Base-by-base conservation (phyloP, 2,888 invertebrate genomes). In the Metacarcinus magister region DNA sequence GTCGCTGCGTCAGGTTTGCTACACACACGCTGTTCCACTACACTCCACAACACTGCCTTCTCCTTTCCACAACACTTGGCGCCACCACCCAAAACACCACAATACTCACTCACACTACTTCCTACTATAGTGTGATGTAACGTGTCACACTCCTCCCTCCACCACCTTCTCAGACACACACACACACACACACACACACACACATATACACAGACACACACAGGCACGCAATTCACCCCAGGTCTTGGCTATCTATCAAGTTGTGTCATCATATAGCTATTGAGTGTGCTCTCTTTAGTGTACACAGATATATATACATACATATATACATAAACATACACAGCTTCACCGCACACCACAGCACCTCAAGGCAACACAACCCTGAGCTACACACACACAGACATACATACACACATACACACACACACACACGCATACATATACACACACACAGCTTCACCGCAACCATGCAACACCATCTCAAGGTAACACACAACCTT, bases 381-480 rank as follows among this genome's bases (percentile, higher is more conserved):
- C 32, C 82, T 32, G 32, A 82, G 82, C 82, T 0, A 82, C 32
- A 82, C 32, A 32, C 32, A 82, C 82, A 28, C 75, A 75, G 4
- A 75, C 75, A 75, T 13, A 75, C n/a, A 75, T 3, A 48, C 3
- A 48, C 48, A 48, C 48, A 48, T 0, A 82, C 82, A 82, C 32
- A 32, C 4, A 32, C 32, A 82, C 82, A 82, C 82, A 32, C 28
- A 82, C 75, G 28, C 75, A 75, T 28, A 28, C 28, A 75, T 28
- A 60, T 16, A 67, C 67, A 67, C 67, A 67, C 67, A 67, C 67
- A 67, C 67, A 67, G 2, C 90, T 90, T 44, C 32, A 90, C 39
- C 90, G 44, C 90, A 44, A 39, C 90, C 90, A 44, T 90, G 90
- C 90, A 90, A 67, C 90, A 44, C 90, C 90, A 90, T 90, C 44